A percentile compares a stretch with the other conserved stretches of the same genome.
Evolutionary conservation across 2,888 invertebrate species (phyloP).

Genomic region (Eurytoma adleriae): DNA sequence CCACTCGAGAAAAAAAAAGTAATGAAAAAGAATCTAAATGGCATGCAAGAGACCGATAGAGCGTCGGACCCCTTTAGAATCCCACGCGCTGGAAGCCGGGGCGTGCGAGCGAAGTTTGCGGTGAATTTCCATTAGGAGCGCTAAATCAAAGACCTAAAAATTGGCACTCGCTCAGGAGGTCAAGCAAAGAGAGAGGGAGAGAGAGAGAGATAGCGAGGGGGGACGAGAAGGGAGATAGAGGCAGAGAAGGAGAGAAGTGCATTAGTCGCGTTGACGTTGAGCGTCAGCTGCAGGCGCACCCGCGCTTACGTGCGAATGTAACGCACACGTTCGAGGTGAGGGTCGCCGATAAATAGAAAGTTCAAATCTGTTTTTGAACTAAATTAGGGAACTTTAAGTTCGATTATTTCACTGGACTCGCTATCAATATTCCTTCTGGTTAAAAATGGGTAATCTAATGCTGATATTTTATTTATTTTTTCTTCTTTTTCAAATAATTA

Average conservation of each 20-base stretch:
- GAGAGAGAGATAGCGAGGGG: conserved; percentile 54
- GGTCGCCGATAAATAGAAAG: too few relatives aligned
- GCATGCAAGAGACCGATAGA: neutral
- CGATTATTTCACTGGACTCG: neutral
- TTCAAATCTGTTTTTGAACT: too few relatives aligned
- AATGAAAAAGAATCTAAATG: neutral
- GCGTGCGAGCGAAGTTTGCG: conserved; percentile 66
- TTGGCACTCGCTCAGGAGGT: conserved; percentile 63
- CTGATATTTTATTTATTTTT: too few relatives aligned
- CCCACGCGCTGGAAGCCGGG: conserved; percentile 13
- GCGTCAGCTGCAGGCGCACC: conserved; percentile 69
- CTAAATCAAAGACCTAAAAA: conserved; percentile 73
- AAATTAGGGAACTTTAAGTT: neutral
- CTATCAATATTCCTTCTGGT: too few relatives aligned
- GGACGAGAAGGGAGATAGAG: conserved; percentile 62
- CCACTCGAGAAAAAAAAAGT: neutral
- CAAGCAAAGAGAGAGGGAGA: conserved; percentile 55
- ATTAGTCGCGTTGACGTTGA: conserved; percentile 73
- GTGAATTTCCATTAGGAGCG: conserved; percentile 69
- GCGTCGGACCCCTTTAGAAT: neutral
- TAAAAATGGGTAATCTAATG: too few relatives aligned
- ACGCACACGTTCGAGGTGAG: neutral
- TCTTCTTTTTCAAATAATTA: too few relatives aligned
- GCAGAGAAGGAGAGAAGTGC: conserved; percentile 58
- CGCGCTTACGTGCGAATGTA: conserved; percentile 8